Percentiles rank a stretch among this genome's conserved stretches.
phyloP scores from a whole-genome alignment of 2,888 invertebrate genomes.

The Anagyrus pseudococci region DNA sequence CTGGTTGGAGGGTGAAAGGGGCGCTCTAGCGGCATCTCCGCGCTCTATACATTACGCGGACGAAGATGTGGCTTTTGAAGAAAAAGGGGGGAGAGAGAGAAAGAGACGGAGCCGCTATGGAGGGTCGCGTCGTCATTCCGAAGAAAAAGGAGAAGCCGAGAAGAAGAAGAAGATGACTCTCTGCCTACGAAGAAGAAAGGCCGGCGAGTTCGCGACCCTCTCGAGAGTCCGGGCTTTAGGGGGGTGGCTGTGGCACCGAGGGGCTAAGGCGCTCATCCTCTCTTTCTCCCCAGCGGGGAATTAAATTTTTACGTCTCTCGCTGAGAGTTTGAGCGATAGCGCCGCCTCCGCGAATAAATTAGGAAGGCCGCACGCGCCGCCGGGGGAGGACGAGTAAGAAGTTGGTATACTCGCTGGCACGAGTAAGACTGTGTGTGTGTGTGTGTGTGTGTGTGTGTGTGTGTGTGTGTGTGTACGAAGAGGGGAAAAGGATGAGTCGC shows the following conservation, averaged over 20 bases:
- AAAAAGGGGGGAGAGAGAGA: neutral
- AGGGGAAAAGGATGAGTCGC: neutral
- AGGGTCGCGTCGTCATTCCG: neutral
- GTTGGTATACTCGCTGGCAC: too few relatives aligned
- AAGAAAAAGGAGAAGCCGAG: constrained; percentile 26
- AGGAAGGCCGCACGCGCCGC: constrained; percentile 18
- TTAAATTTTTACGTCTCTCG: constrained; percentile 62
- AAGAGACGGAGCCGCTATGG: neutral
- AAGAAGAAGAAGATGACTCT: constrained; percentile 9
- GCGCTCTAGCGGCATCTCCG: too few relatives aligned
- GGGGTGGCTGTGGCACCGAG: neutral
- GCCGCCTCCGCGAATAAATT: constrained; percentile 39
- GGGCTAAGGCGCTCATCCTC: constrained; percentile 41
- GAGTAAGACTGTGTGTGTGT: too few relatives aligned
- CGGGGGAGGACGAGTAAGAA: too few relatives aligned
- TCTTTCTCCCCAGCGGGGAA: constrained; percentile 52
- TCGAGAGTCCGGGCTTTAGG: constrained; percentile 2
- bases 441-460: neutral
- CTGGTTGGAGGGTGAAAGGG: too few relatives aligned
- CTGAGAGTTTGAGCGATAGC: constrained; percentile 60
- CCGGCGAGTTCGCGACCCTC: constrained; percentile 1
- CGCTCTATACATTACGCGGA: too few relatives aligned
- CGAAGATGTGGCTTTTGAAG: too few relatives aligned
- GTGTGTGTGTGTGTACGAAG: neutral
- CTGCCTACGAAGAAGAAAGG: neutral